Conservation (phyloP, 2,113 vertebrate genomes). For the Piprites chloris region DNA sequence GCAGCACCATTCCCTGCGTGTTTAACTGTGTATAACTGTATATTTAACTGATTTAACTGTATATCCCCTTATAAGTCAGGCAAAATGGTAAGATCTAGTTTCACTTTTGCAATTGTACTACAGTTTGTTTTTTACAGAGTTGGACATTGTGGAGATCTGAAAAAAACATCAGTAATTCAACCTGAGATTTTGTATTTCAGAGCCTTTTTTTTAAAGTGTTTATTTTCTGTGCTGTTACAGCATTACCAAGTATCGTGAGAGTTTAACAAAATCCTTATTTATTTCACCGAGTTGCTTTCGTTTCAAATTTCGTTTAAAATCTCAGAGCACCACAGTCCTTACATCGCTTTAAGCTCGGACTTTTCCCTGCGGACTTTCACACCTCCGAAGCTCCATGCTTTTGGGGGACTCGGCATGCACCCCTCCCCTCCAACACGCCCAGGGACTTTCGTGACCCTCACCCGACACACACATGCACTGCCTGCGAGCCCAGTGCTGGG, state of each 20-base stretch:
- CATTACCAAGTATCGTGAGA: background rate
- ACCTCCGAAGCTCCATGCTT: background rate
- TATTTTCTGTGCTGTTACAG: background rate
- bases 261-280: background rate
- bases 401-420: background rate
- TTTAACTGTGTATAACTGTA: background rate
- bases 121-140: background rate
- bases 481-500: background rate
- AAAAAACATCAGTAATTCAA: background rate
- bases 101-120: background rate
- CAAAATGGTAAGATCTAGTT: background rate
- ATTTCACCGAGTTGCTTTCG: background rate
- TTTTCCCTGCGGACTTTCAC: background rate
- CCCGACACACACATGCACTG: background rate
- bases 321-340: background rate
- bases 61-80: background rate
- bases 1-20: background rate
- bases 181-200: background rate
- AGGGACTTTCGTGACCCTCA: background rate
- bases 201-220: background rate
- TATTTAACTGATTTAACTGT: background rate
- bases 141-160: conserved; percentile 3
- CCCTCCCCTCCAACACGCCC: background rate
- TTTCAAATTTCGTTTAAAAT: background rate
- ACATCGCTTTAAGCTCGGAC: background rate